These are phyloP conservation scores for Oreortyx pictus DNA, from an alignment of 2,797 vertebrate species.

Conservation along the genomic window DNA sequence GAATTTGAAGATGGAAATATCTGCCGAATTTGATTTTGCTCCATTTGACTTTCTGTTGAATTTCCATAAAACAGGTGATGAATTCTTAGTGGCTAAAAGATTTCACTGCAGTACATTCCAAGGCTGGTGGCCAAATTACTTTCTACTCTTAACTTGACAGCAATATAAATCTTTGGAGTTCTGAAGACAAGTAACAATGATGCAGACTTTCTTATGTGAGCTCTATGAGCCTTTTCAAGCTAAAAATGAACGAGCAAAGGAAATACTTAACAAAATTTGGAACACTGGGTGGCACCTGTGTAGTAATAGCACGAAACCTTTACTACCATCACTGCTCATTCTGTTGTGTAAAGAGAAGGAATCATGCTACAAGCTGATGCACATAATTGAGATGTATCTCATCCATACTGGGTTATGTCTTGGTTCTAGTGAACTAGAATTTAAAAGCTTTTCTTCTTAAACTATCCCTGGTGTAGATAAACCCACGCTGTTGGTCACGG, in stretches of 20 bases:
- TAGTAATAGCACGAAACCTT: background rate
- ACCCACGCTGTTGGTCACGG: background rate
- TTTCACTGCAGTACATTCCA: background rate
- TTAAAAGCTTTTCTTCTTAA: background rate
- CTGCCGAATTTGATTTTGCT: background rate
- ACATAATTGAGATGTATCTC: background rate
- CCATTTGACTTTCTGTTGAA: background rate
- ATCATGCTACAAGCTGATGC: background rate
- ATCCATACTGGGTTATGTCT: background rate
- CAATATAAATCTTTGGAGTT: background rate
- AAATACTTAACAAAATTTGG: background rate
- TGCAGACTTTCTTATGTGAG: background rate
- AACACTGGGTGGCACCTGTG: background rate
- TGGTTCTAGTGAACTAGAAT: background rate
- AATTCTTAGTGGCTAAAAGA: background rate
- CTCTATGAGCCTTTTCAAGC: background rate
- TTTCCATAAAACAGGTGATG: background rate
- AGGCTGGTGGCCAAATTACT: background rate
- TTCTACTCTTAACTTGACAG: background rate
- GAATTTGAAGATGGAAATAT: background rate
- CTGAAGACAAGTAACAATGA: background rate
- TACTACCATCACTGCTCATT: background rate
- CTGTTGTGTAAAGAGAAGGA: background rate
- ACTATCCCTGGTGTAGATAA: background rate
- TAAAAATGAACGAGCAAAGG: constrained; percentile 1